Base-by-base conservation (phyloP, 2,888 invertebrate genomes). In the Bhutanitis thaidina region DNA sequence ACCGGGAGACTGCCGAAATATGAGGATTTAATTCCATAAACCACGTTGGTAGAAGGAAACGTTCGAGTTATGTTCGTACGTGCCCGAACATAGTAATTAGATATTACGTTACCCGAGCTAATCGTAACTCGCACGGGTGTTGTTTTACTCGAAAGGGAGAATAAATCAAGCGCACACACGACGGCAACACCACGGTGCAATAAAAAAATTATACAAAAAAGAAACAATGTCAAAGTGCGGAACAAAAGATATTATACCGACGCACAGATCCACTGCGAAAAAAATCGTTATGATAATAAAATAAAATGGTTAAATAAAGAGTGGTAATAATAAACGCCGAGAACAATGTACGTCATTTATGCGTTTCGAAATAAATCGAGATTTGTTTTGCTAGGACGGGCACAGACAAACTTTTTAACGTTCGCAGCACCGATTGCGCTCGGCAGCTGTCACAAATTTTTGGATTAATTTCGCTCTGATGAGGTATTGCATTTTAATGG, bases 21-120 rank as follows among this genome's bases (percentile, higher is more conserved):
- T 87, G 88, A 83, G 85, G 78, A 80, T 80, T 81, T 84, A 83
- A 88, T 87, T 84, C 85, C 87, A 86, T 89, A 89, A 89, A 89
- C 80, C 86, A 87, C 86, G 82, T 83, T 73, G 80, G 82, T 72
- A 68, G 78, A 78, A 80, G 87, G 87, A 85, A 84, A 77, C 78
- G 71, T 63, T 74, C 80, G 83, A 88, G 87, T 87, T 89, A 88
- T 82, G 82, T 73, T 64, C 65, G 84, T 84, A 87, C 89, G 89
- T 89, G 89, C 86, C 74, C 74, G 72, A 76, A 77, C 89, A 89
- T 88, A 87, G 84, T 88, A 88, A 88, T 89, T 88, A 89, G 86
- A 88, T 89, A 89, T 88, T 88, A 88, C 80, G 75, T 71, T 73
- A 71, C 77, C 76, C 69, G 7, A 66, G 77, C 84, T 89, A 88